Evolutionary conservation across 1,140 invertebrate species (phyloP).

Genomic region (Thaumatotibia leucotreta): DNA sequence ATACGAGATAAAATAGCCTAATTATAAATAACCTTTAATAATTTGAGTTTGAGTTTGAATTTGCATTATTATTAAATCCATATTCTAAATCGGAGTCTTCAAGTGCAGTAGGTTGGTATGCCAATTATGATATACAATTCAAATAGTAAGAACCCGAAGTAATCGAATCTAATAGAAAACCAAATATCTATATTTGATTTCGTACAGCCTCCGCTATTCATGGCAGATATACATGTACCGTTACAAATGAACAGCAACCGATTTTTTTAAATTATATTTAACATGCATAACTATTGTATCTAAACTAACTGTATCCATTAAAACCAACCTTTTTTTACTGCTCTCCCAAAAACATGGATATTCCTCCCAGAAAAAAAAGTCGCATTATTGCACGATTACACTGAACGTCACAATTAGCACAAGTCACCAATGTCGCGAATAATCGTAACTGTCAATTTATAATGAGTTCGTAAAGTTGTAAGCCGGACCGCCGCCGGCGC

Average conservation of each 20-base stretch:
- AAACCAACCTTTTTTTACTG: not conserved
- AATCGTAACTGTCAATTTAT: slow-evolving; percentile 3
- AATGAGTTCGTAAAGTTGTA: slow-evolving; percentile 13
- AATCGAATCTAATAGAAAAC: too few species aligned
- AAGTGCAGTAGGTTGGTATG: too few species aligned
- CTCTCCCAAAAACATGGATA: too few species aligned
- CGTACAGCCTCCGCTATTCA: not conserved
- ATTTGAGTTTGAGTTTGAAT: too few species aligned
- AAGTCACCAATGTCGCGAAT: not conserved
- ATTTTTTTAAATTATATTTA: not conserved
- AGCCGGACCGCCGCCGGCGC: slow-evolving; percentile 39
- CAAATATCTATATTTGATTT: not conserved
- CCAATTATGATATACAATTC: too few species aligned
- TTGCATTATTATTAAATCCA: too few species aligned
- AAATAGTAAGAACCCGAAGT: too few species aligned
- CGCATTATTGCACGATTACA: not conserved
- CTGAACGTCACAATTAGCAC: not conserved
- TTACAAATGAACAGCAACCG: not conserved
- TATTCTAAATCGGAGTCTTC: too few species aligned
- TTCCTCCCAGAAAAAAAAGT: not conserved
- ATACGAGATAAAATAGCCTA: too few species aligned
- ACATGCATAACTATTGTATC: too few species aligned
- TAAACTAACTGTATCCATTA: not conserved
- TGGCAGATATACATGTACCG: not conserved
- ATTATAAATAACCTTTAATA: too few species aligned